Base-by-base conservation (phyloP, 2,113 vertebrate genomes). In the Mesitornis unicolor region DNA sequence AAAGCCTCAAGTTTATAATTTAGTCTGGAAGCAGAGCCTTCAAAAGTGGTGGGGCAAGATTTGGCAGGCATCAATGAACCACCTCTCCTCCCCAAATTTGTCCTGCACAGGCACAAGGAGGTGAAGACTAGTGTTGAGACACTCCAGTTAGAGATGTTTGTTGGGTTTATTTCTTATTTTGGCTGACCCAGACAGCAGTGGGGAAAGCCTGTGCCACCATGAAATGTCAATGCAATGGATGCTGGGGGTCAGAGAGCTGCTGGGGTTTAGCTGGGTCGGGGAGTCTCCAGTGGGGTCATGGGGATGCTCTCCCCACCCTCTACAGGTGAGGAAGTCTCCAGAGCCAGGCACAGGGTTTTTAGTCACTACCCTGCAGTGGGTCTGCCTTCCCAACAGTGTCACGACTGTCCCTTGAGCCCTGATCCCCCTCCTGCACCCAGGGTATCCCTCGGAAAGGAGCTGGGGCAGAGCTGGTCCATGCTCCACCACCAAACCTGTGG, bases 401-500 rank as follows among this genome's bases (percentile, higher is more conserved):
- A 79, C 4, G 3, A 11, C 28, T 17, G 11, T 38, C 19, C 29
- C n/a, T 8, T 0, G 35, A 45, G 25, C 50, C 70, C 13, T 6
- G 9, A 9, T 11, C 9, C 13, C 31, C 16, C 18, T 54, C 59
- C 75, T 0, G 8, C 31, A 36, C 7, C 8, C n/a, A 10, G 60
- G 26, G 13, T 40, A 65, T 24, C 80, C 89, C 57, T 31, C 0
- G 2, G 74, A 74, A 89, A 73, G 48, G 53, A 64, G 31, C 67
- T 22, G 74, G 56, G 33, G 35, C 51, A 65, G n/a, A 59, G 50
- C 19, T 5, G 7, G 8, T 36, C 53, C 31, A 7, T 0, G 0
- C 29, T 40, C 25, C 1, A 0, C 29, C 25, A 61, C 67, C 3
- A 1, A 80, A 48, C 67, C 70, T 7, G 0, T 5, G 0, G 54